Evolutionary conservation across 2,888 invertebrate genomes (phyloP).

Genomic region (Malthinus seriepunctatus): DNA sequence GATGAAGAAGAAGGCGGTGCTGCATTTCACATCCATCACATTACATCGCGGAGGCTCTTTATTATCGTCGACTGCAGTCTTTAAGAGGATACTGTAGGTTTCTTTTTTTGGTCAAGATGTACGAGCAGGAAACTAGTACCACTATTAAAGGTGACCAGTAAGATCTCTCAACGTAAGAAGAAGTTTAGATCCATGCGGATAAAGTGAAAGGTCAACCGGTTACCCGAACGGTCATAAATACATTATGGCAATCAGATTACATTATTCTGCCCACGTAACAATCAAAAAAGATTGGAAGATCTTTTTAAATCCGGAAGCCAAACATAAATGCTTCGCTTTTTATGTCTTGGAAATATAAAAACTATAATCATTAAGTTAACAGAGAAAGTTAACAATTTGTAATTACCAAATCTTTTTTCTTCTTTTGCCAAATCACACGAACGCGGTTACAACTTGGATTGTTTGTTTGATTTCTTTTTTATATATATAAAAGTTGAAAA

Average conservation of each 20-base stretch:
- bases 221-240: not conserved
- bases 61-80: constrained; percentile 33
- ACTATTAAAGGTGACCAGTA: constrained; percentile 18
- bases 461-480: no score
- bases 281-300: not conserved
- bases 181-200: constrained; percentile 20
- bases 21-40: constrained; percentile 34
- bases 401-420: not conserved
- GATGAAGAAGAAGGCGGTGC: constrained; percentile 30
- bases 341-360: not conserved
- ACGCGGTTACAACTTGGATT: no score
- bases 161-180: constrained; percentile 27
- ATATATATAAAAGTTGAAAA: no score
- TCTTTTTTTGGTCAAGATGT: constrained; percentile 32
- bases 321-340: not conserved
- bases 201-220: constrained; percentile 37
- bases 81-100: constrained; percentile 26
- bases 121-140: constrained; percentile 33
- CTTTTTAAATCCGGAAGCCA: no score
- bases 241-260: not conserved
- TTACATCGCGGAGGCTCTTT: constrained; percentile 28
- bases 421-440: no score
- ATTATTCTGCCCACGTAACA: no score
- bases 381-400: not conserved
- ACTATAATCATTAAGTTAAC: not conserved